Evolutionary conservation across 2,888 invertebrate species (phyloP), one percentile per base, ranked within the genome.

Genomic region (Mesorhabditis spiculigera): DNA sequence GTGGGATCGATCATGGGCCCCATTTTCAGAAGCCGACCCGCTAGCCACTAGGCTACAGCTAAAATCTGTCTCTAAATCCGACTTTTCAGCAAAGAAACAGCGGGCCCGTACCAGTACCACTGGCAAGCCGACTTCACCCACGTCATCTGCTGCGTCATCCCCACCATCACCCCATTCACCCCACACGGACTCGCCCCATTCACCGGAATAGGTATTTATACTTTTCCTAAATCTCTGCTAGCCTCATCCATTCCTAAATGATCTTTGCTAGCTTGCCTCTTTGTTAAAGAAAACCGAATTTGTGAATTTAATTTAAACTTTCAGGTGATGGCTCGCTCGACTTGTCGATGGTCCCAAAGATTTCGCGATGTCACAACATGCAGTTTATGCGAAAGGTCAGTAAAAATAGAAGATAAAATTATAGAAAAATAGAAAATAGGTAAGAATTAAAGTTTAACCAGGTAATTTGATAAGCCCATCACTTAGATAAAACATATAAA

Each of bases 141-240:
- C 71, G 79, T 82, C 28, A 84, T 84, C 65, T 82, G 83, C 69
- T 82, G 82, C 68, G 85, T 85, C 13, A 84, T 85, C 66, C 85
- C 83, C 10, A 76, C 77, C 64, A 63, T 79, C 28, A 79, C 81
- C 5, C 84, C 84, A 8, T 84, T 84, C 69, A 84, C 84, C 4
- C 84, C 84, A 10, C 75, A 84, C 45, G 84, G 84, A 28, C 68
- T 85, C 63, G 79, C 80, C 4, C 81, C 79, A 10, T 80, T 80
- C 68, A 80, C 80, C 4, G 77, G 75, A 45, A 16, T 5, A 5
- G 43, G 67, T 58, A 50, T 43, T 44, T 4, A 43, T 5, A 28
- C n/a, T 50, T 28, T 67, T n/a, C n/a, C 6, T 42, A 8, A 6
- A 10, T 42, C 5, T 58, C 67, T 62, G 61, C 45, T 45, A 8